Percentiles rank a stretch among this genome's conserved stretches.
Conservation (phyloP, 2,888 invertebrate genomes). For the Heliconius ethilla region DNA sequence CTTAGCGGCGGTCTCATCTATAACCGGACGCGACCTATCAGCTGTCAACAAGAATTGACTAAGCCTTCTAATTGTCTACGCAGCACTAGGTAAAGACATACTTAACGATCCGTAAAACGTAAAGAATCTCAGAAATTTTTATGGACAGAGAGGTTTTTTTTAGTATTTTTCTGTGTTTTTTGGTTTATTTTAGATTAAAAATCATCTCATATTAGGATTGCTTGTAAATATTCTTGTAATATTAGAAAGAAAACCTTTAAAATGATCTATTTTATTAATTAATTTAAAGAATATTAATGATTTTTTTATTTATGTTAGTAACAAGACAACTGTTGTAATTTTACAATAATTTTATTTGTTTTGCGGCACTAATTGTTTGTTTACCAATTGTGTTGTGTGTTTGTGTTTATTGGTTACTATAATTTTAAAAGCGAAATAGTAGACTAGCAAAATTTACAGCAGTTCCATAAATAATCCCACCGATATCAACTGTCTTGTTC, state of each 20-base stretch:
- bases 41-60: constrained; percentile 53
- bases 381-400: no score
- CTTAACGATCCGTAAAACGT: constrained; percentile 32
- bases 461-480: constrained; percentile 34
- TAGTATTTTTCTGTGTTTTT: neutral
- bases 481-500: constrained; percentile 26
- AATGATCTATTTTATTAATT: neutral
- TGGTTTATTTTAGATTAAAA: no score
- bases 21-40: constrained; percentile 45
- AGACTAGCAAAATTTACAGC: constrained; percentile 14
- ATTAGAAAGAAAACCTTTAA: neutral
- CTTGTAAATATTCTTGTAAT: neutral
- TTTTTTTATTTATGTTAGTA: neutral
- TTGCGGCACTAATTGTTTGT: neutral
- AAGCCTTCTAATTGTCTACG: constrained; percentile 47
- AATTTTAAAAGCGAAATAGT: neutral
- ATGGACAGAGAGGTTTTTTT: constrained; percentile 18
- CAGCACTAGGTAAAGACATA: constrained; percentile 48
- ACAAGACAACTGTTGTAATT: neutral
- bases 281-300: neutral
- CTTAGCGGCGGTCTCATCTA: constrained; percentile 6
- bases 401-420: no score
- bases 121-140: neutral
- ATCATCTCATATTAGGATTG: no score
- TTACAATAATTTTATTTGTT: neutral